A percentile compares a stretch with the other conserved stretches of the same genome.
Evolutionary conservation across 2,113 vertebrate species (phyloP).

Genomic region (Physeter macrocephalus): DNA sequence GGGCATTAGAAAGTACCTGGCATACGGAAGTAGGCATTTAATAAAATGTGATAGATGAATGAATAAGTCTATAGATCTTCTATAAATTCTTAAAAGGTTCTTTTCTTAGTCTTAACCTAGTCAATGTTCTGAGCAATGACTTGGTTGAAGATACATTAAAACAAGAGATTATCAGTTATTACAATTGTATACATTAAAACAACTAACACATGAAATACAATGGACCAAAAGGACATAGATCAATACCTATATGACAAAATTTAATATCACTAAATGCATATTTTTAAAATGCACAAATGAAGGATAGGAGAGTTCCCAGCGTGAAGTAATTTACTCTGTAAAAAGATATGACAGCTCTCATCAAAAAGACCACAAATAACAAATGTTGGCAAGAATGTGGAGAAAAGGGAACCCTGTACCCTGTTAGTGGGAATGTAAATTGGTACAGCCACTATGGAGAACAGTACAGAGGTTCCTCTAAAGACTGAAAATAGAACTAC

Average conservation of each 20-base stretch:
- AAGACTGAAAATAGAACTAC: neutral
- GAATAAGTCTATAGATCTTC: neutral
- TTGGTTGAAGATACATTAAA: neutral
- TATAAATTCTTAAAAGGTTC: neutral
- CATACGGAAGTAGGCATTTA: neutral
- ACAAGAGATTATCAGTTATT: neutral
- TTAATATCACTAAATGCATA: neutral
- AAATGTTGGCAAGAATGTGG: neutral
- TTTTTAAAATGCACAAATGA: neutral
- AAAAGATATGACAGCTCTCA: neutral
- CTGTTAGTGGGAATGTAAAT: neutral
- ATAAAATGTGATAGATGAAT: slow-evolving; percentile 18
- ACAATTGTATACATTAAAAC: neutral
- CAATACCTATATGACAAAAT: neutral
- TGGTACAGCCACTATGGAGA: neutral
- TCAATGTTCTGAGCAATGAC: neutral
- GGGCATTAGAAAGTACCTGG: neutral
- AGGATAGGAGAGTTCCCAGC: neutral
- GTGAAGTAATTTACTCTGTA: neutral
- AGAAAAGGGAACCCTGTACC: neutral
- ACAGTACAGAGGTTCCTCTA: neutral
- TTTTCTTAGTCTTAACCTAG: neutral
- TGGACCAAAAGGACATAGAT: neutral
- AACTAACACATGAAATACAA: neutral
- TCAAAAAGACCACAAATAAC: neutral